A percentile compares a stretch with the other conserved stretches of the same genome.
Conservation (phyloP, 2,797 vertebrate genomes). For the Pangasius mekongensis region DNA sequence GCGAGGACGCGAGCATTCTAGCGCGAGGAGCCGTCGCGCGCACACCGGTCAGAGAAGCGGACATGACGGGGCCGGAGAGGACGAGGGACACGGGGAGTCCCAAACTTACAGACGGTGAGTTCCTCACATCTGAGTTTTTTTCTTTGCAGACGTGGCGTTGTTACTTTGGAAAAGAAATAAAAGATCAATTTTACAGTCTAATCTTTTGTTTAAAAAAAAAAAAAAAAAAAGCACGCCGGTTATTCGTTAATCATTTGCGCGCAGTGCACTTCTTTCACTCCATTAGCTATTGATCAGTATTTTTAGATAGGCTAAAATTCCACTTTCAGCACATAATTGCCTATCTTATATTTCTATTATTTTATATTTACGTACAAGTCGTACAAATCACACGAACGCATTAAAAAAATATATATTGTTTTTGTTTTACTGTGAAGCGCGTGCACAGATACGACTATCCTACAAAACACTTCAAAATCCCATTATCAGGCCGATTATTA, state of each 20-base stretch:
- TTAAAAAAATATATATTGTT: not conserved
- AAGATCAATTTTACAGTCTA: not conserved
- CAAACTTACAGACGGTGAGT: constrained; percentile 91
- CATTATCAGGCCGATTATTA: too few relatives aligned
- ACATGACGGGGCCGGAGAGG: constrained; percentile 87
- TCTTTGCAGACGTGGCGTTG: constrained; percentile 26
- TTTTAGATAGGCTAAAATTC: not conserved
- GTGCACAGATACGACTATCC: not conserved
- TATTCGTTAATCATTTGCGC: not conserved
- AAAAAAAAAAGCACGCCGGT: not conserved
- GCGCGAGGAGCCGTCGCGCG: constrained; percentile 81
- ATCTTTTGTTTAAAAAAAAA: not conserved
- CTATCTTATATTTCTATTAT: not conserved
- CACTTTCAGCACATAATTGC: not conserved
- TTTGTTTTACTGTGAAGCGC: not conserved
- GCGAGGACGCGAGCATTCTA: constrained; percentile 82
- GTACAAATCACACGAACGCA: not conserved
- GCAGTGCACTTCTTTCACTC: too few relatives aligned
- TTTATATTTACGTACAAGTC: not conserved
- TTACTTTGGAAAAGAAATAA: not conserved
- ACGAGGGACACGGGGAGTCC: constrained; percentile 89
- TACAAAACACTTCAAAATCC: not conserved
- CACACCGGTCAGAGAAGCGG: constrained; percentile 87
- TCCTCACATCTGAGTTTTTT: not conserved
- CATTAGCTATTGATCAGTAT: not conserved